Percentiles rank a stretch among this genome's conserved stretches.
These are phyloP conservation scores for rat (Rattus norvegicus) DNA, from an alignment of 2,113 vertebrate species.

Conservation along the genomic window GRCr8 NC_086037.1:63653501-63654000, in stretches of 20 bases:
- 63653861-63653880: not conserved
- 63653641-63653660: not conserved
- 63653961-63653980: not conserved
- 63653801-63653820: not conserved
- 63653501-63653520: not conserved
- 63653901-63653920: not conserved
- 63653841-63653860: not conserved
- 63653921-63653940: not conserved
- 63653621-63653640: not conserved
- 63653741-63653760: not conserved
- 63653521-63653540: not conserved
- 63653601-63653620: not conserved
- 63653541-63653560: not conserved
- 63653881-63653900: too few species aligned
- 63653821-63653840: not conserved
- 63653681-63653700: not conserved
- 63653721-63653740: not conserved
- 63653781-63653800: not conserved
- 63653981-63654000: fast-evolving
- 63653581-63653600: not conserved
- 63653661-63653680: not conserved
- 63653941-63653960: not conserved
- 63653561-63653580: not conserved
- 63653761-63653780: not conserved
- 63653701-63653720: not conserved